Conservation (phyloP, 2,888 invertebrate genomes). For the Aromia moschata region DNA sequence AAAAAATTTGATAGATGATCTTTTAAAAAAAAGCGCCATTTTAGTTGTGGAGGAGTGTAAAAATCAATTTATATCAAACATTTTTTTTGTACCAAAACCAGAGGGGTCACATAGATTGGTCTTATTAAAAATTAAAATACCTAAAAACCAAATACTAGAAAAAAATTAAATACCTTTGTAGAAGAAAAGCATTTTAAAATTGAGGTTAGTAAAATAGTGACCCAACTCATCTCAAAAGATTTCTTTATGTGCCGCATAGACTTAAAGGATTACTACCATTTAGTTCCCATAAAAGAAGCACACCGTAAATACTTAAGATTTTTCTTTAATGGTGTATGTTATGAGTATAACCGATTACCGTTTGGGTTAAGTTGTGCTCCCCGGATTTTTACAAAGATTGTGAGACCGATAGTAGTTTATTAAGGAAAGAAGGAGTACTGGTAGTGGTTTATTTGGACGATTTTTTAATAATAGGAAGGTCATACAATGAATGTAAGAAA, state of each 20-base stretch:
- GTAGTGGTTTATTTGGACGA: slow-evolving; percentile 43
- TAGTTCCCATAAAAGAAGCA: background rate
- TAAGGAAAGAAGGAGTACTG: slow-evolving; percentile 31
- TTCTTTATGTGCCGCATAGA: slow-evolving; percentile 6
- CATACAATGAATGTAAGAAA: slow-evolving; percentile 21
- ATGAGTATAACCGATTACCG: slow-evolving; percentile 6
- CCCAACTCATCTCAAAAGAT: background rate
- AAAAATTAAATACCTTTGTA: too few species aligned
- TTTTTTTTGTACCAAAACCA: slow-evolving; percentile 20
- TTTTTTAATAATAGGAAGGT: slow-evolving; percentile 36
- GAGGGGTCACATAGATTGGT: slow-evolving; percentile 20
- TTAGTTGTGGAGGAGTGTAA: slow-evolving; percentile 4
- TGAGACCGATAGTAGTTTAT: slow-evolving; percentile 31
- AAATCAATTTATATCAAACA: slow-evolving; percentile 19
- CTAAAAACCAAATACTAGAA: too few species aligned
- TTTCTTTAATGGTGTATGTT: slow-evolving; percentile 9
- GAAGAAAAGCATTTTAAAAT: slow-evolving; percentile 36
- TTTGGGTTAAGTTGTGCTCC: slow-evolving; percentile 23
- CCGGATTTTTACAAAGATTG: slow-evolving; percentile 36
- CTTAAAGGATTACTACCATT: slow-evolving; percentile 15
- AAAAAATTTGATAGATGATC: slow-evolving; percentile 9
- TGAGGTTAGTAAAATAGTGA: slow-evolving; percentile 33
- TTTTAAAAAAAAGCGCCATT: slow-evolving; percentile 18
- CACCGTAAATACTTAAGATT: slow-evolving; percentile 20
- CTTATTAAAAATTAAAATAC: slow-evolving; percentile 37